These are phyloP conservation scores for Agelaius phoeniceus DNA, from an alignment of 2,113 vertebrate species.

Conservation along the genomic window DNA sequence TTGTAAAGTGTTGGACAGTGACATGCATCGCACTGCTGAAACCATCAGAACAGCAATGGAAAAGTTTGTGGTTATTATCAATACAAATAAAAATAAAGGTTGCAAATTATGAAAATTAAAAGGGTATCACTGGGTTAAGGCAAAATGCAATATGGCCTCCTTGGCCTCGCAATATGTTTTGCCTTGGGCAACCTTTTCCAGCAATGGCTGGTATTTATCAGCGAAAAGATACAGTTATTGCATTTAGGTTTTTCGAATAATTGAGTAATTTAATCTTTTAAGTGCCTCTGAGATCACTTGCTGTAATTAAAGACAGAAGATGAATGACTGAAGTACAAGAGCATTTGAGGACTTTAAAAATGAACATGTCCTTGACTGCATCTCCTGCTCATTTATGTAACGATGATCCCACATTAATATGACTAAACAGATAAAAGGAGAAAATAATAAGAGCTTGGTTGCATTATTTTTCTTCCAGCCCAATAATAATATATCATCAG, in stretches of 20 bases:
- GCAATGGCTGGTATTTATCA: conserved; percentile 51
- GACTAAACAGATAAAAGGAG: conserved; percentile 40
- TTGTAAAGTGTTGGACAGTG: background rate
- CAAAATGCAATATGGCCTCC: background rate
- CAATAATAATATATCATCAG: background rate
- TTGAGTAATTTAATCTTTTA: conserved; percentile 68
- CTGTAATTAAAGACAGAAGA: conserved; percentile 67
- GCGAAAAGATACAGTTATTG: conserved; percentile 45
- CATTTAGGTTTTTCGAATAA: conserved; percentile 49
- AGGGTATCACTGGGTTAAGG: background rate
- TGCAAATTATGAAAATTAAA: background rate
- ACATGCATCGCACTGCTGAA: background rate
- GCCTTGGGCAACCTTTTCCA: conserved; percentile 14
- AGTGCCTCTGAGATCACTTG: conserved; percentile 56
- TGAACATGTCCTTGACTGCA: conserved; percentile 27
- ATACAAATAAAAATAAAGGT: background rate
- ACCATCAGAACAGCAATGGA: background rate
- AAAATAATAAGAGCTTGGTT: conserved; percentile 23
- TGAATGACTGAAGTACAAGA: conserved; percentile 33
- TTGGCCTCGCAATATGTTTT: background rate
- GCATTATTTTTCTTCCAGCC: background rate
- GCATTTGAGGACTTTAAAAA: conserved; percentile 29
- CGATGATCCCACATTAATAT: conserved; percentile 12
- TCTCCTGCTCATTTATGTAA: conserved; percentile 34
- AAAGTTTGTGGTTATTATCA: background rate